phyloP scores from a whole-genome alignment of 1,140 invertebrate genomes.

The Papilio dardanus region DNA sequence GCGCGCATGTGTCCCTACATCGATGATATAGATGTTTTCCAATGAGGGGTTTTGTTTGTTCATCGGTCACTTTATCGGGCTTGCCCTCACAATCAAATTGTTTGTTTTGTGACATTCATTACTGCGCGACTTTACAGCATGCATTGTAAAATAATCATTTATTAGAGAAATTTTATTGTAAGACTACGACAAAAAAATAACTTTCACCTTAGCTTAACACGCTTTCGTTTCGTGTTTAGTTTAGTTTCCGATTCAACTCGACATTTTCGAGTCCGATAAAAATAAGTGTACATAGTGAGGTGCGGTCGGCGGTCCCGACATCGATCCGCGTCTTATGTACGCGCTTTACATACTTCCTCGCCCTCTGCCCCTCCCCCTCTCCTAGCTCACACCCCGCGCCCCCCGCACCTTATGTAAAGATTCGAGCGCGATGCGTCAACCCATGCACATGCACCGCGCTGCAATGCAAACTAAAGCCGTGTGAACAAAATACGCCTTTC shows the following conservation, averaged over 20 bases:
- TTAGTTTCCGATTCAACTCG: conserved; percentile 21
- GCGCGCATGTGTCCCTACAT: conserved; percentile 54
- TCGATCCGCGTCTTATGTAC: conserved; percentile 78
- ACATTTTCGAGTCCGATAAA: conserved; percentile 46
- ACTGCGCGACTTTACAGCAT: not conserved
- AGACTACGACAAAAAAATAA: conserved; percentile 39
- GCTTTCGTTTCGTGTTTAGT: conserved; percentile 33
- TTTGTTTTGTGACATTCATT: not conserved
- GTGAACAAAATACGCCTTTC: conserved; percentile 18
- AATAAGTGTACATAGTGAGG: conserved; percentile 51
- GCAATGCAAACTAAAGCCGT: conserved; percentile 56
- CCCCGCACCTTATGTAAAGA: conserved; percentile 72
- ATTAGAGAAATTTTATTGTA: not conserved
- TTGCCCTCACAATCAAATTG: not conserved
- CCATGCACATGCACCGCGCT: conserved; percentile 72
- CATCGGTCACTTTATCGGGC: not conserved
- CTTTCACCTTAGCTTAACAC: conserved; percentile 42
- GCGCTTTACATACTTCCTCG: conserved; percentile 73
- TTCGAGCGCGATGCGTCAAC: conserved; percentile 78
- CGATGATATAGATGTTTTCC: conserved; percentile 48
- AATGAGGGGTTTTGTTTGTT: conserved; percentile 53
- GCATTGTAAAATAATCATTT: conserved; percentile 2
- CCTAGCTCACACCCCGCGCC: conserved; percentile 42
- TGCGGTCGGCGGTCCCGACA: conserved; percentile 67
- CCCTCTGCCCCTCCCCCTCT: conserved; percentile 44